Evolutionary conservation across 2,797 vertebrate genomes (phyloP).

Genomic region (Eospalax fontanierii): DNA sequence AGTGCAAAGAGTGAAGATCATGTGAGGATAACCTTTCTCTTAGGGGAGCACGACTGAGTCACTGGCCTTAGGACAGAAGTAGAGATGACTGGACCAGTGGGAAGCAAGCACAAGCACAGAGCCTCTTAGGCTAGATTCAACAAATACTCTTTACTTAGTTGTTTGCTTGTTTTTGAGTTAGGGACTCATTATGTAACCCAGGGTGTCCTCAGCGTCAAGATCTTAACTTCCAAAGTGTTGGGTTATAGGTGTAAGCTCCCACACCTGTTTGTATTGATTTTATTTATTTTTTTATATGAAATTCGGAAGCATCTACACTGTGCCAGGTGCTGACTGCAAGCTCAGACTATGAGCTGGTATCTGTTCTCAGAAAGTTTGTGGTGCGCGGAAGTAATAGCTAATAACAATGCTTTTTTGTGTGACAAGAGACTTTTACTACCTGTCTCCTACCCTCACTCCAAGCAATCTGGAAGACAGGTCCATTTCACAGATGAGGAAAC

Average conservation of each 20-base stretch:
- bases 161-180: not conserved
- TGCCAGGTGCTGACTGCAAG: not conserved
- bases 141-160: not conserved
- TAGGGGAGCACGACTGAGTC: not conserved
- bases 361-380: not conserved
- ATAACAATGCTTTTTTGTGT: not conserved
- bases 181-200: not conserved
- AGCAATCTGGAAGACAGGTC: too few relatives aligned
- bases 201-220: not conserved
- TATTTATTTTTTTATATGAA: not conserved
- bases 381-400: not conserved
- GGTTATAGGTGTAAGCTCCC: not conserved
- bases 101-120: not conserved
- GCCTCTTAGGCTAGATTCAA: not conserved
- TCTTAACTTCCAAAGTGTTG: not conserved
- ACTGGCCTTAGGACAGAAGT: not conserved
- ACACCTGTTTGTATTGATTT: not conserved
- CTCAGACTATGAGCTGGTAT: not conserved
- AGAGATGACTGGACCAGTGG: not conserved
- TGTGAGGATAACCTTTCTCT: slow-evolving; percentile 17
- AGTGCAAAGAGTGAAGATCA: slow-evolving; percentile 55
- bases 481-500: not conserved
- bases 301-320: not conserved
- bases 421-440: not conserved
- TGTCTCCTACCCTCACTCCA: too few relatives aligned